Evolutionary conservation across 2,888 invertebrate genomes (phyloP).

Genomic region (Diloba caeruleocephala): DNA sequence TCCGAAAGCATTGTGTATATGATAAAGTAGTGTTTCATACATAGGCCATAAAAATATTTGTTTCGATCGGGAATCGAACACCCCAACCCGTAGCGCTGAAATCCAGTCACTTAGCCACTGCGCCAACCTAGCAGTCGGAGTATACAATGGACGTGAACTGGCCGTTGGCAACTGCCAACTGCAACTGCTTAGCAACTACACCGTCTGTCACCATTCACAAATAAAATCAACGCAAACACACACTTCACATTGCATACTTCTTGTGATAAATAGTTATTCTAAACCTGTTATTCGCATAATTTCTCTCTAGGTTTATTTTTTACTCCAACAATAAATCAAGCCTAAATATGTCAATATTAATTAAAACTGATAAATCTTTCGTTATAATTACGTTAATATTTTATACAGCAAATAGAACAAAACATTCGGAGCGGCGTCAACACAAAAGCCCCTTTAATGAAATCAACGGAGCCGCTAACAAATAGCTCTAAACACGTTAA

Average conservation of each 20-base stretch:
- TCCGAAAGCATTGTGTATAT: too few species aligned
- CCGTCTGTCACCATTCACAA: too few species aligned
- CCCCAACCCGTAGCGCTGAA: too few species aligned
- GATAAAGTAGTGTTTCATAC: too few species aligned
- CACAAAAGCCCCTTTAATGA: slow-evolving; percentile 73
- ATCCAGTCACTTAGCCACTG: too few species aligned
- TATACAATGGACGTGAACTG: not conserved
- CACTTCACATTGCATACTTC: too few species aligned
- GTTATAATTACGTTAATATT: slow-evolving; percentile 57
- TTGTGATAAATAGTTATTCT: not conserved
- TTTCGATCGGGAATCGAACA: too few species aligned
- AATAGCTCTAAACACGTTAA: slow-evolving; percentile 74
- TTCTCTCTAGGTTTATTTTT: slow-evolving; percentile 13
- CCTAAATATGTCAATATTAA: slow-evolving; percentile 51
- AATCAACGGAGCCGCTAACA: slow-evolving; percentile 77
- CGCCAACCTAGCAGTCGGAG: too few species aligned
- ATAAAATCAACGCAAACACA: too few species aligned
- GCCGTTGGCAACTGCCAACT: too few species aligned
- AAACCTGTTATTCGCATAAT: slow-evolving; percentile 6
- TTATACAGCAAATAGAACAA: slow-evolving; percentile 51
- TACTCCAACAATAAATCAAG: slow-evolving; percentile 37
- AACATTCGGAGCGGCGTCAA: slow-evolving; percentile 60
- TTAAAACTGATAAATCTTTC: slow-evolving; percentile 53
- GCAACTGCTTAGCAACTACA: too few species aligned
- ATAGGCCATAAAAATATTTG: too few species aligned